Evolutionary conservation across 1,140 invertebrate genomes (phyloP).

Genomic region (Drosophila auraria): DNA sequence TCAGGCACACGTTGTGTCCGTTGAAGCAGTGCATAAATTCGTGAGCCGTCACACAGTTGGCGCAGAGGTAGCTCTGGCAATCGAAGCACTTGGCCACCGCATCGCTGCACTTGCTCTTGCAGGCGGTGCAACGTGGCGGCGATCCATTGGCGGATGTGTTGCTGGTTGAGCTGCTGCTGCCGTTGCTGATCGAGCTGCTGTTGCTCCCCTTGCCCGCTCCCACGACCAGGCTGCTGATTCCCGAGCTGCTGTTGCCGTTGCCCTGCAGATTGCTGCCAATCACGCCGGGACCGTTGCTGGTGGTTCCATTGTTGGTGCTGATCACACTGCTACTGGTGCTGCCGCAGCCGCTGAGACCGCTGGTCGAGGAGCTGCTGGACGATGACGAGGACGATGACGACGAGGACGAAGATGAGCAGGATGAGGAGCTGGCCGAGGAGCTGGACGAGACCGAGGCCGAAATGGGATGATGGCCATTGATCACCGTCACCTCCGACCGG

Average conservation of each 20-base stretch:
- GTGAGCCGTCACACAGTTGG: conserved; percentile 98
- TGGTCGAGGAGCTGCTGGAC: conserved; percentile 74
- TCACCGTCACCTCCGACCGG: conserved; percentile 64
- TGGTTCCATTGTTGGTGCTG: conserved; percentile 49
- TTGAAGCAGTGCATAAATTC: conserved; percentile 99
- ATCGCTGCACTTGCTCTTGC: conserved; percentile 94
- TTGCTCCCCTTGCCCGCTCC: conserved; percentile 61
- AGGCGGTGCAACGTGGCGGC: conserved; percentile 91
- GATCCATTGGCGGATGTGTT: conserved; percentile 32
- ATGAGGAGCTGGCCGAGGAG: conserved; percentile 78
- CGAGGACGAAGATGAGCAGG: conserved; percentile 70
- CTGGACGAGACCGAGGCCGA: conserved; percentile 80
- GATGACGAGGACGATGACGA: conserved; percentile 71
- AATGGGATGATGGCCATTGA: conserved; percentile 80
- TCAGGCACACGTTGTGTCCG: conserved; percentile 93
- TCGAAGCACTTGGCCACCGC: conserved; percentile 96
- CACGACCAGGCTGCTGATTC: conserved; percentile 66
- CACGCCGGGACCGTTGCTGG: conserved; percentile 69
- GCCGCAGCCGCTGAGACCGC: conserved; percentile 76
- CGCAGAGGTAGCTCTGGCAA: conserved; percentile 97
- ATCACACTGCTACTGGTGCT: conserved; percentile 77
- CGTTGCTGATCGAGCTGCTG: conserved; percentile 29
- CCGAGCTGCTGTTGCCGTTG: conserved; percentile 46
- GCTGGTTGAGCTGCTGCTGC: conserved; percentile 26
- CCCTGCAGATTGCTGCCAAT: conserved; percentile 75